Evolutionary conservation across 2,888 invertebrate genomes (phyloP).

Genomic region (Tolmerus cingulatus): DNA sequence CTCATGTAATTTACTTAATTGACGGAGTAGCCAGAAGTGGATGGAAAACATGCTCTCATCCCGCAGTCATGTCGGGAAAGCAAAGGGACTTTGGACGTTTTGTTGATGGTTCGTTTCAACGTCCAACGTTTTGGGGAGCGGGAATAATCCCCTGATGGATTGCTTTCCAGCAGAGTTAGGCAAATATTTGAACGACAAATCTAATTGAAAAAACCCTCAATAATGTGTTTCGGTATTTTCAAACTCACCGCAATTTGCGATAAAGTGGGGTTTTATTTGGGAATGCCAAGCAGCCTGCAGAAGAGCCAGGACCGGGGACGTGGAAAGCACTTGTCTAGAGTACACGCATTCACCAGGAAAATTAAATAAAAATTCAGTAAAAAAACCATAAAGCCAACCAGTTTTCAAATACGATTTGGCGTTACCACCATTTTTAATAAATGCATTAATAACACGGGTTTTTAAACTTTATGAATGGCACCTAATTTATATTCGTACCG

Average conservation of each 20-base stretch:
- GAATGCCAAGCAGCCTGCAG: not conserved
- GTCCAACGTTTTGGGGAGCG: not conserved
- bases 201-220: not conserved
- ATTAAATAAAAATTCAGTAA: not conserved
- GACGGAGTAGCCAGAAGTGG: not conserved
- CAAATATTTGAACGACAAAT: not conserved
- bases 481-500: no score
- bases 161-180: not conserved
- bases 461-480: no score
- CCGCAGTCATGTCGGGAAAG: not conserved
- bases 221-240: not conserved
- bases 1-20: slow-evolving; percentile 21
- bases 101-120: not conserved
- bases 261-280: not conserved
- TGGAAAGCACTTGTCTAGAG: not conserved
- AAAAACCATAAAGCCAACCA: no score
- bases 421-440: no score
- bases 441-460: no score
- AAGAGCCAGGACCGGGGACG: not conserved
- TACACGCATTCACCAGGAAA: not conserved
- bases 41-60: not conserved
- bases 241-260: not conserved
- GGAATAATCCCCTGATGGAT: not conserved
- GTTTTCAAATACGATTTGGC: no score
- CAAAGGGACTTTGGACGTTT: not conserved